A percentile compares a stretch with the other conserved stretches of the same genome.
Evolutionary conservation across 2,797 vertebrate species (phyloP).

Genomic region (Coreius guichenoti): DNA sequence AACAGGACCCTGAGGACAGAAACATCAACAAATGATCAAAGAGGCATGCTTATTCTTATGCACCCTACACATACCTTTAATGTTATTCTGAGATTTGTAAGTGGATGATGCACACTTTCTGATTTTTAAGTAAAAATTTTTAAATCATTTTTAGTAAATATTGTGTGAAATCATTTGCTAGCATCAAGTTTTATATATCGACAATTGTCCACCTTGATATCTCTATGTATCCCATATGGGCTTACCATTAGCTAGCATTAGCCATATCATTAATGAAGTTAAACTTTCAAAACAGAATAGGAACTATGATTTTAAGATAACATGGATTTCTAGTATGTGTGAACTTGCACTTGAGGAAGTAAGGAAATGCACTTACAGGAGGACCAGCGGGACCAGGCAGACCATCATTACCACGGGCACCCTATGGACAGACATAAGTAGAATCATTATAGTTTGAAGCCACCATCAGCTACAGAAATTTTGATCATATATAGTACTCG

Average conservation of each 20-base stretch:
- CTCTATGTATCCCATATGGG: background rate
- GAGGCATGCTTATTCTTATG: background rate
- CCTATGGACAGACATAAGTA: constrained; percentile 74
- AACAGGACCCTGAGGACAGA: constrained; percentile 86
- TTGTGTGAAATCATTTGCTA: background rate
- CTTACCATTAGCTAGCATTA: background rate
- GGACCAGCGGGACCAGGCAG: constrained; percentile 94
- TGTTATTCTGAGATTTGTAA: background rate
- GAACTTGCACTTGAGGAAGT: background rate
- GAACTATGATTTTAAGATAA: background rate
- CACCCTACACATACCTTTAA: background rate
- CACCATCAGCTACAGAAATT: background rate
- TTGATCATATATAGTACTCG: background rate
- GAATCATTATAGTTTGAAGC: constrained; percentile 5
- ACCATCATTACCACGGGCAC: constrained; percentile 95
- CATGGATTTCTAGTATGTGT: background rate
- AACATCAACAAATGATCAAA: constrained; percentile 19
- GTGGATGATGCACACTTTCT: background rate
- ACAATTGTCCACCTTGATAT: background rate
- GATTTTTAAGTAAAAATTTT: background rate
- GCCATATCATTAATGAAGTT: background rate
- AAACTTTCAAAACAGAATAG: background rate
- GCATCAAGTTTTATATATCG: background rate
- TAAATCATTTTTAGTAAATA: background rate
- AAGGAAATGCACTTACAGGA: constrained; percentile 80